These are phyloP conservation scores for Collichthys lucidus DNA, from an alignment of 2,113 vertebrate genomes.

Conservation along the genomic window DNA sequence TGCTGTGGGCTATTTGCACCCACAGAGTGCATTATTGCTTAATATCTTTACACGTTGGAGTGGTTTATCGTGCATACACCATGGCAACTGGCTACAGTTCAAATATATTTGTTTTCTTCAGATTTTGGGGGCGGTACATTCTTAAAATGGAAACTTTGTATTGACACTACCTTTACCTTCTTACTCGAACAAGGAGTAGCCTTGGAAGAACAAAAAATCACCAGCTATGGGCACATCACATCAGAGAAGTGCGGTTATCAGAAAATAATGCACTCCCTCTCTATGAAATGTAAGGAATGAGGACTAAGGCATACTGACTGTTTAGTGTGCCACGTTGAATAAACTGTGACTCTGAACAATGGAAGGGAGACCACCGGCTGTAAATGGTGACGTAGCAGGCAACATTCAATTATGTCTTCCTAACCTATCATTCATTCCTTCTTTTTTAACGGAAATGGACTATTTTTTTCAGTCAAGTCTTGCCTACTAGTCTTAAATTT, in stretches of 20 bases:
- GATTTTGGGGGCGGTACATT: not conserved
- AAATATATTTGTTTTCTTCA: not conserved
- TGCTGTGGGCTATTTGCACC: not conserved
- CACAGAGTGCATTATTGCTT: not conserved
- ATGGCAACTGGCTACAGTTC: not conserved
- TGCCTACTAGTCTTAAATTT: not conserved
- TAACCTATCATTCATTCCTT: not conserved
- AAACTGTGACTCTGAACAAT: not conserved
- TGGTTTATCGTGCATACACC: not conserved
- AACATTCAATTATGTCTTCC: not conserved
- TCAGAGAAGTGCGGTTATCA: not conserved
- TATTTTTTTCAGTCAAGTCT: not conserved
- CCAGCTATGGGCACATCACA: not conserved
- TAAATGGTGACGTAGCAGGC: not conserved
- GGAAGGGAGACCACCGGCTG: not conserved
- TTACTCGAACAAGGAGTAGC: not conserved
- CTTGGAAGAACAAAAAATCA: not conserved
- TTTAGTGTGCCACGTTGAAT: not conserved
- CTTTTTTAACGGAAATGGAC: not conserved
- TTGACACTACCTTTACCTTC: not conserved
- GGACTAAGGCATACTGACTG: not conserved
- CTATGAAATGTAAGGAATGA: not conserved
- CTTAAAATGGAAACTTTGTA: constrained; percentile 1
- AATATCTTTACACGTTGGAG: not conserved
- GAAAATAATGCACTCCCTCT: not conserved